Evolutionary conservation across 2,113 vertebrate genomes (phyloP).

Genomic region (Glaucomys volans): DNA sequence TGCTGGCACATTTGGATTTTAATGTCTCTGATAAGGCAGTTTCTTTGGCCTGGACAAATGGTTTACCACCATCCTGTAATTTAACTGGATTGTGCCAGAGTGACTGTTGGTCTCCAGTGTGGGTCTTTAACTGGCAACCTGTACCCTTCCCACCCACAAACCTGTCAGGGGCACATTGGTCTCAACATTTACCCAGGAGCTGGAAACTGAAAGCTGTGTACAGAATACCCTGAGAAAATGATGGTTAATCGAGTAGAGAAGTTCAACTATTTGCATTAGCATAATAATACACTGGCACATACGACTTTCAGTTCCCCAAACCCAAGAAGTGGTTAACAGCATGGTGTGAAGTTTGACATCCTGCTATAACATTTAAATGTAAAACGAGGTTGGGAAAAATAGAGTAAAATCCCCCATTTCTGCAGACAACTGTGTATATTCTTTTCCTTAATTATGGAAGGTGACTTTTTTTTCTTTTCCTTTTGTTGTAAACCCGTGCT

Average conservation of each 20-base stretch:
- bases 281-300: slow-evolving; percentile 87
- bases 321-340: slow-evolving; percentile 83
- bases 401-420: slow-evolving; percentile 83
- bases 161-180: slow-evolving; percentile 59
- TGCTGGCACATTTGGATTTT: slow-evolving; percentile 67
- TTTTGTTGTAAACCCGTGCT: neutral
- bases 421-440: slow-evolving; percentile 77
- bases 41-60: slow-evolving; percentile 72
- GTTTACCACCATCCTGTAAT: neutral
- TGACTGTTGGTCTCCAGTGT: neutral
- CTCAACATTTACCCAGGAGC: slow-evolving; percentile 79
- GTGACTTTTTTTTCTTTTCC: neutral
- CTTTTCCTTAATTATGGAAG: slow-evolving; percentile 82
- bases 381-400: slow-evolving; percentile 82
- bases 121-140: slow-evolving; percentile 66
- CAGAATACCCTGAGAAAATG: slow-evolving; percentile 87
- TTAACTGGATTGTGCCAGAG: slow-evolving; percentile 57
- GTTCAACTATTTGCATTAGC: slow-evolving; percentile 88
- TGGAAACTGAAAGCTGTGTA: slow-evolving; percentile 80
- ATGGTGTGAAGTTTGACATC: slow-evolving; percentile 86
- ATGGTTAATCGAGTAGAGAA: slow-evolving; percentile 87
- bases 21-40: slow-evolving; percentile 51
- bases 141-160: neutral
- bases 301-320: slow-evolving; percentile 90
- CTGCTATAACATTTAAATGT: slow-evolving; percentile 78